Evolutionary conservation across 2,113 vertebrate genomes (phyloP), one percentile per base, ranked within the genome.

Genomic region (Anolis sagrei): DNA sequence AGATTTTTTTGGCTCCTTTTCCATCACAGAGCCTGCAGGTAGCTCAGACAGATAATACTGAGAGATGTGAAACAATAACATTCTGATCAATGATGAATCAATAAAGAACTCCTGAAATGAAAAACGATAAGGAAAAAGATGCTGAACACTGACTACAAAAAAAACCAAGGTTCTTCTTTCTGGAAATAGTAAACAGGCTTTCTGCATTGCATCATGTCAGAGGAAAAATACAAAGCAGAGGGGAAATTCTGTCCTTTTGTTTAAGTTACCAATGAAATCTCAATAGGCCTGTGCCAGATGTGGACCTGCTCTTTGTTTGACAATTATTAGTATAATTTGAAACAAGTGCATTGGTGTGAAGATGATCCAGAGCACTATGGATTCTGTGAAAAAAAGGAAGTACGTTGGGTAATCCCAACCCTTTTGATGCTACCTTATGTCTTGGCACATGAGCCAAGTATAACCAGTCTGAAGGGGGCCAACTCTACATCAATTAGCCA

Each of bases 1-100:
- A 19, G 49, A 21, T 36, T 39, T 44, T 21, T 87, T 91, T 89
- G 84, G 80, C 88, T 58, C 88, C 64, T 76, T 86, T n/a, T 89
- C 0, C 89, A 51, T 91, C 0, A 1, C 61, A 29, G 32, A 92
- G 72, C 80, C 81, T 91, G 58, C 76, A 87, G 91, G 89, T 66
- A 88, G 89, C 61, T 61, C 0, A 0, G 89, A 80, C 32, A 85
- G 75, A 80, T 89, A 76, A 92, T 82, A 23, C 87, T 76, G 82
- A 48, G 27, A 90, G 90, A 70, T 72, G 29, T 64, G 86, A 92
- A 93, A 87, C 89, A 87, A 82, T 87, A 91, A 86, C 83, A 72
- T 29, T 89, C 36, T 66, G 68, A 70, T 91, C 74, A 82, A 48
- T 79, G 77, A 74, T 64, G 32, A 64, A 39, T 88, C 68, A 79